These are phyloP conservation scores for Sanderia malayensis DNA, from an alignment of 30 jellyfish, hydroid and myxozoan genomes.

Conservation along the genomic window DNA sequence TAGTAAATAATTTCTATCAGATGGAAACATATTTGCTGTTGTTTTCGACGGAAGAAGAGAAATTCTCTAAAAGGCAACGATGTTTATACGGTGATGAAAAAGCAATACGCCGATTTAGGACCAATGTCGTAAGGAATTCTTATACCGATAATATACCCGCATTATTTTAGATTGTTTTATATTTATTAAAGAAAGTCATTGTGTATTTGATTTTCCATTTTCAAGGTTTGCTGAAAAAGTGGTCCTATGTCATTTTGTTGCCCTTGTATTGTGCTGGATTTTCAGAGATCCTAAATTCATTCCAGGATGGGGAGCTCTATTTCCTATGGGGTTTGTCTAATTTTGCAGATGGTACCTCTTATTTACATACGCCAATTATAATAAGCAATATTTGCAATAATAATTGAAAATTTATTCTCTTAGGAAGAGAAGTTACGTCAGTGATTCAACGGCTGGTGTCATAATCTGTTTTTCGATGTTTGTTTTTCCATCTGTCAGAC, in stretches of 20 bases:
- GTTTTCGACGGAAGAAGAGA: slow-evolving; percentile 78
- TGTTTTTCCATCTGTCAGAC: slow-evolving; percentile 61
- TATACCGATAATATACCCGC: not conserved
- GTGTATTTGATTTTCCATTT: not conserved
- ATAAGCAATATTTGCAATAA: too few relatives aligned
- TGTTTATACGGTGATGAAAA: slow-evolving; percentile 64
- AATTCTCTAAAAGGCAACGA: slow-evolving; percentile 66
- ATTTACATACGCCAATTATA: too few relatives aligned
- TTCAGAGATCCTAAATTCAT: slow-evolving; percentile 86
- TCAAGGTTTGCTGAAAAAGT: slow-evolving; percentile 84
- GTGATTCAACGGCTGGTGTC: slow-evolving; percentile 78
- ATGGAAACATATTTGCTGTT: slow-evolving; percentile 86
- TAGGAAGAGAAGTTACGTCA: slow-evolving; percentile 54
- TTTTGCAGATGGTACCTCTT: too few relatives aligned
- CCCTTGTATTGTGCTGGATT: slow-evolving; percentile 77
- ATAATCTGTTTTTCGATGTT: slow-evolving; percentile 65
- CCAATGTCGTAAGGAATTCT: slow-evolving; percentile 71
- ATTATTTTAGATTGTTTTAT: too few relatives aligned
- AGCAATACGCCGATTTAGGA: slow-evolving; percentile 83
- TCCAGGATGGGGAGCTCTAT: slow-evolving; percentile 96
- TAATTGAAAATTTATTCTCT: not conserved
- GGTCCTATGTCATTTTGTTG: slow-evolving; percentile 59
- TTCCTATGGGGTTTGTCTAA: slow-evolving; percentile 58
- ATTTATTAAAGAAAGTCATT: too few relatives aligned
- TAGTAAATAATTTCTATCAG: slow-evolving; percentile 49